Percentiles rank a stretch among this genome's conserved stretches.
Evolutionary conservation across 23 tunicate species (phyloP).

Genomic region (Ciona savignyi): DNA sequence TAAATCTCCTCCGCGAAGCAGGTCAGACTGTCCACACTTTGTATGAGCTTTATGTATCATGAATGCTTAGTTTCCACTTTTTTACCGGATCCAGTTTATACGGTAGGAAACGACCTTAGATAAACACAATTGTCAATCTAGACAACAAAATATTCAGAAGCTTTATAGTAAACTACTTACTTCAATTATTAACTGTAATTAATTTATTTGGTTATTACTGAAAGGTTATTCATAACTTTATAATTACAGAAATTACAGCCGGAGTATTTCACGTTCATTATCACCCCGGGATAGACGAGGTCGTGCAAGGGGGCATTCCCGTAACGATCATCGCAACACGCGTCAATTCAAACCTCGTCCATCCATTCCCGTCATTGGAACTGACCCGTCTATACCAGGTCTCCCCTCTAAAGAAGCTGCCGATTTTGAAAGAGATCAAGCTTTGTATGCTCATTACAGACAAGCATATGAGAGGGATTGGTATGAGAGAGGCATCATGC

Average conservation of each 20-base stretch:
- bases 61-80: no score
- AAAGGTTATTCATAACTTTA: background rate
- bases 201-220: no score
- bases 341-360: conserved; percentile 1
- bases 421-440: conserved; percentile 67
- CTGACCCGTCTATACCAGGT: conserved; percentile 39
- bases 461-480: conserved; percentile 81
- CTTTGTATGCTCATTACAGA: conserved; percentile 67
- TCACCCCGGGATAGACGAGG: background rate
- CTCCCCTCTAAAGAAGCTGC: conserved; percentile 64
- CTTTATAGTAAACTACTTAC: no score
- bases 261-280: background rate
- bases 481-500: conserved; percentile 62
- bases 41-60: no score
- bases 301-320: no score
- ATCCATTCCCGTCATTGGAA: conserved; percentile 9
- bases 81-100: no score
- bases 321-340: no score
- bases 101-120: no score
- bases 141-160: no score
- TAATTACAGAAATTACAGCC: conserved; percentile 1
- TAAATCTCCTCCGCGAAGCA: conserved; percentile 11
- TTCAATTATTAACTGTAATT: no score
- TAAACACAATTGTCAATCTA: no score
- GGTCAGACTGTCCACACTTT: no score